Conservation (phyloP, 2,113 vertebrate genomes). For the Amblyopsis rosae region DNA sequence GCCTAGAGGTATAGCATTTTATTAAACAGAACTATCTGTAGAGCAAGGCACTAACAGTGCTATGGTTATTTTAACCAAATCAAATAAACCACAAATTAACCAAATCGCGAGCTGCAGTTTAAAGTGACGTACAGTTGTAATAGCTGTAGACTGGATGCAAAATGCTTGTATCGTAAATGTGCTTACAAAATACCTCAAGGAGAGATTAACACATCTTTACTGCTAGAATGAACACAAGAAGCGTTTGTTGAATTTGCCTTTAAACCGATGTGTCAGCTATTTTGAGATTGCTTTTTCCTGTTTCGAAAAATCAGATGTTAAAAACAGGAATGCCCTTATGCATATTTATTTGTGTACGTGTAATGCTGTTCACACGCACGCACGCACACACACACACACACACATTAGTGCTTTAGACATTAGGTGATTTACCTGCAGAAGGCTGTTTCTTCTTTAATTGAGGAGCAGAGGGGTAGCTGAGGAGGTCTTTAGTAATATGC, state of each 20-base stretch:
- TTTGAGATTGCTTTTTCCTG: background rate
- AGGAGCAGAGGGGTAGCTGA: too few species aligned
- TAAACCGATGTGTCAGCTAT: slow-evolving; percentile 17
- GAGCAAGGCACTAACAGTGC: background rate
- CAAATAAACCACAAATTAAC: background rate
- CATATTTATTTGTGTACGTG: background rate
- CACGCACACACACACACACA: too few species aligned
- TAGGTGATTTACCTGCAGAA: too few species aligned
- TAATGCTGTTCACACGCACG: too few species aligned
- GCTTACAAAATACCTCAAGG: slow-evolving; percentile 1
- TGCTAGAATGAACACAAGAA: slow-evolving; percentile 38
- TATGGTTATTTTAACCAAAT: background rate
- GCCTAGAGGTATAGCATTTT: background rate
- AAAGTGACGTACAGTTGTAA: background rate
- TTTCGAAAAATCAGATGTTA: background rate
- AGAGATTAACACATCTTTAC: slow-evolving; percentile 3
- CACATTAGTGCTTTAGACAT: too few species aligned
- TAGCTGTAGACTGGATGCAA: background rate
- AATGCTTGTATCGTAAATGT: slow-evolving; percentile 12
- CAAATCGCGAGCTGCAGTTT: background rate
- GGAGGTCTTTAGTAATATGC: too few species aligned
- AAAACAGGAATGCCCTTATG: background rate
- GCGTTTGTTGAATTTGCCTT: slow-evolving; percentile 3
- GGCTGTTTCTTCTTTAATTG: too few species aligned
- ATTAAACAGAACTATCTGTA: slow-evolving; percentile 1